Evolutionary conservation across 2,797 vertebrate genomes (phyloP), one percentile per base, ranked within the genome.

Genomic region (Aeoliscus strigatus): DNA sequence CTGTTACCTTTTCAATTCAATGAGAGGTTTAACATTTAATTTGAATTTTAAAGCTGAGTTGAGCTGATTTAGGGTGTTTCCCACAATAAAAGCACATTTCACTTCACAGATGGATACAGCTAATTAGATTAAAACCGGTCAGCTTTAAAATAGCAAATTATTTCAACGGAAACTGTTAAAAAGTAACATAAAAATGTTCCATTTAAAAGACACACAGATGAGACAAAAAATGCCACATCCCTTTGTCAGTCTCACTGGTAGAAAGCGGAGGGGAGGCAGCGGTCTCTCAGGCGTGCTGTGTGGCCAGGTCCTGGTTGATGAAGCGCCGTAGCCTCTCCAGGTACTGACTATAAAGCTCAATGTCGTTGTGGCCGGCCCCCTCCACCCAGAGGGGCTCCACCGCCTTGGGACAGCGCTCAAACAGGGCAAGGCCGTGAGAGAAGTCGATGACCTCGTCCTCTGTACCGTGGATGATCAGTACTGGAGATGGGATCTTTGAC

Each of bases 261-360:
- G 66, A 53, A 52, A 62, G n/a, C n/a, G n/a, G n/a, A n/a, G n/a
- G n/a, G n/a, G n/a, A n/a, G 12, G 34, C 60, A 51, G 66, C 75
- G 60, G 70, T 44, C 70, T 66, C 73, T 90, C 88, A 94, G 86
- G 89, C 83, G 44, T 91, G 90, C 59, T 90, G 91, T 36, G 82
- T 83, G 39, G 91, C 88, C 85, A 98, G 90, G 83, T 98, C 96
- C 82, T 96, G 93, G 65, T 93, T 91, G 86, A 98, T 96, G 88
- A 98, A 98, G 54, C 91, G 92, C 47, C 94, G 93, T 80, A 98
- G 90, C 66, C 96, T 91, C 80, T 98, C 96, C 82, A 98, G 87
- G 84, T 98, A 98, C 84, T 98, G 95, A 85, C 95, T 98, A 87
- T 97, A 98, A 62, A 98, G 93, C 90, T 98, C 96, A 52, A 98